phyloP scores from a whole-genome alignment of 2,113 vertebrate genomes.

The Madoqua kirkii region DNA sequence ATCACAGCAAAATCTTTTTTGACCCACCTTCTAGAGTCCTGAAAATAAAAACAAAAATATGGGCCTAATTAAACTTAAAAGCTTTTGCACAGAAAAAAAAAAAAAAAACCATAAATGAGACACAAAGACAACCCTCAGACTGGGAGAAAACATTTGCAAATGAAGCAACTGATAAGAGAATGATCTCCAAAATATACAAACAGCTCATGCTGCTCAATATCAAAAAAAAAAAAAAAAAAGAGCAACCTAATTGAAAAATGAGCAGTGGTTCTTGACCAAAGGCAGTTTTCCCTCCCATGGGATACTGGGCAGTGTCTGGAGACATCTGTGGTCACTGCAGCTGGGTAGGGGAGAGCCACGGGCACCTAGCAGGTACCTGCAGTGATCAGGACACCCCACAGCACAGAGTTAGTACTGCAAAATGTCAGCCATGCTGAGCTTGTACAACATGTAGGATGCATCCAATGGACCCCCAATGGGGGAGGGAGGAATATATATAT shows the following conservation, averaged over 20 bases:
- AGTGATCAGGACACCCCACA: background rate
- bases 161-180: background rate
- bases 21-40: background rate
- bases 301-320: background rate
- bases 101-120: background rate
- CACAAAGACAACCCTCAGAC: background rate
- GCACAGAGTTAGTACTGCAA: rapidly evolving
- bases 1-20: background rate
- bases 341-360: rapidly evolving
- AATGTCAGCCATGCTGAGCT: background rate
- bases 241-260: background rate
- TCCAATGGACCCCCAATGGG: background rate
- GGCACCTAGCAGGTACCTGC: background rate
- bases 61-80: background rate
- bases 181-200: background rate
- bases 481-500: background rate
- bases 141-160: background rate
- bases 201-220: background rate
- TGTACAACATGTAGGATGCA: background rate
- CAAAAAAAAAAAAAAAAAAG: background rate
- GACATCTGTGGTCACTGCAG: background rate
- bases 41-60: background rate
- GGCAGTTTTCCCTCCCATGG: no score
- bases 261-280: background rate
- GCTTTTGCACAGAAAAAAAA: background rate